phyloP scores from a whole-genome alignment of 2,113 vertebrate genomes.

The western clawed frog (Xenopus tropicalis) region DNA sequence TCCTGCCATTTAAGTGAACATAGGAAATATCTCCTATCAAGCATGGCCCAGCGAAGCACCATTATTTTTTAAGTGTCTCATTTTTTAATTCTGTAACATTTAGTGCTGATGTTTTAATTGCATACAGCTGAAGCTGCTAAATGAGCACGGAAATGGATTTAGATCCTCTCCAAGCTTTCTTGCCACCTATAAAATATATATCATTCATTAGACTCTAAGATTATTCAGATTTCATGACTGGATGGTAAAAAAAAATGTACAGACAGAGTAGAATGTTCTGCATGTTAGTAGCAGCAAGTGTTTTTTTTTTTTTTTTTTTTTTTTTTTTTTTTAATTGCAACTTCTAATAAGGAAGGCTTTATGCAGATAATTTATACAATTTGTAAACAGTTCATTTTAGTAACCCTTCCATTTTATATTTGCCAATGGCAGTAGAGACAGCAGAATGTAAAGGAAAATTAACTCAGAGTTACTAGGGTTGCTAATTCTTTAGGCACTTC shows the following conservation, averaged over 20 bases:
- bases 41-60: conserved; percentile 74
- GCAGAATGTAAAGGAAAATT: too few relatives aligned
- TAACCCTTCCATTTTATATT: too few relatives aligned
- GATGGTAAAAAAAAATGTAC: neutral
- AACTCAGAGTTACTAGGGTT: too few relatives aligned
- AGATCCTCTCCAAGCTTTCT: conserved; percentile 61
- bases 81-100: conserved; percentile 87
- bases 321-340: too few relatives aligned
- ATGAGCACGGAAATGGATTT: conserved; percentile 78
- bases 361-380: too few relatives aligned
- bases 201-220: conserved; percentile 58
- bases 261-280: neutral
- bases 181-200: conserved; percentile 64
- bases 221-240: conserved; percentile 11
- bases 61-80: conserved; percentile 88
- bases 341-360: too few relatives aligned
- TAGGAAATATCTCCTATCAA: conserved; percentile 61
- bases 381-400: too few relatives aligned
- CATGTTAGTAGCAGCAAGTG: neutral
- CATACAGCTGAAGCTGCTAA: conserved; percentile 69
- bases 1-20: conserved; percentile 45
- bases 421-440: too few relatives aligned
- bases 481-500: too few relatives aligned
- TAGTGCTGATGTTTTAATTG: conserved; percentile 81
- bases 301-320: neutral